Percentiles rank a stretch among this genome's conserved stretches.
These are phyloP conservation scores for Punctoribates punctum DNA, from an alignment of 2,888 invertebrate genomes.

Conservation along the genomic window DNA sequence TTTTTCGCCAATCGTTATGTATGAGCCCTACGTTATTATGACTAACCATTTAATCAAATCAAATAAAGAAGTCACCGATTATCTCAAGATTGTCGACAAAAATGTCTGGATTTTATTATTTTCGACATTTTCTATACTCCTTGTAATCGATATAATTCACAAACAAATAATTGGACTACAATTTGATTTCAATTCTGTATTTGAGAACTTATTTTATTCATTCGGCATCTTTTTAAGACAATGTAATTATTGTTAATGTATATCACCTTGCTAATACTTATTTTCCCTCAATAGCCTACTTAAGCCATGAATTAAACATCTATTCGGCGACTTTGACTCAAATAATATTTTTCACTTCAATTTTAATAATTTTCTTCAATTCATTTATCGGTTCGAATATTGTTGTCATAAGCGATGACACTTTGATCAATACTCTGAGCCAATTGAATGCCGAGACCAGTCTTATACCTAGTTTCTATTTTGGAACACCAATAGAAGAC, in stretches of 20 bases:
- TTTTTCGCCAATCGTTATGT: not conserved
- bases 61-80: slow-evolving; percentile 10
- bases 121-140: not conserved
- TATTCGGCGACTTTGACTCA: not conserved
- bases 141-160: not conserved
- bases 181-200: not conserved
- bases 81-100: not conserved
- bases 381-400: not conserved
- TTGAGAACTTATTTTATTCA: not conserved
- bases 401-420: not conserved
- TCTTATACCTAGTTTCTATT: slow-evolving; percentile 7
- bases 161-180: not conserved
- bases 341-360: not conserved
- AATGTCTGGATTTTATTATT: not conserved
- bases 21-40: slow-evolving; percentile 19
- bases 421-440: not conserved
- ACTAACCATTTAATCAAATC: not conserved
- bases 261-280: not conserved
- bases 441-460: not conserved
- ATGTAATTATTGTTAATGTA: not conserved
- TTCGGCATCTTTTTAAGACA: not conserved
- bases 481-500: not conserved
- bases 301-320: not conserved
- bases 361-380: not conserved
- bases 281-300: not conserved